Conservation (phyloP, 1,140 invertebrate genomes). For the Cydia fagiglandana region DNA sequence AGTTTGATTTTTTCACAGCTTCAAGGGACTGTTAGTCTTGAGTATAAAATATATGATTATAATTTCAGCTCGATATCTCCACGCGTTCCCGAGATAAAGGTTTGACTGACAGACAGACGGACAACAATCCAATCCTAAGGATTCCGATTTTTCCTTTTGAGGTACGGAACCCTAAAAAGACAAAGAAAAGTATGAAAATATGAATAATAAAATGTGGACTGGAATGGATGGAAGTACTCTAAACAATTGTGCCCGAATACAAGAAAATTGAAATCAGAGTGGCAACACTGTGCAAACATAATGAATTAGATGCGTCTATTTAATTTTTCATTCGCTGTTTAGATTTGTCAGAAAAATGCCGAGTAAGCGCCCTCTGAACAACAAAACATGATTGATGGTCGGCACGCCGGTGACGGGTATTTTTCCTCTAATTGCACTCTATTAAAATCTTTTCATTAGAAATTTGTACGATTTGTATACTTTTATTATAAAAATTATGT, state of each 20-base stretch:
- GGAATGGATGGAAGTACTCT: background rate
- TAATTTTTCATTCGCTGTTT: constrained; percentile 12
- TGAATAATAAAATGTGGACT: too few species aligned
- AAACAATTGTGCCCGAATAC: background rate
- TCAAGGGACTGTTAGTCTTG: too few species aligned
- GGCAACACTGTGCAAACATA: background rate
- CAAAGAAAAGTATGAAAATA: too few species aligned
- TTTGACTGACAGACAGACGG: too few species aligned
- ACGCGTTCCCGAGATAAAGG: too few species aligned
- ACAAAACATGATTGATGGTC: constrained; percentile 28
- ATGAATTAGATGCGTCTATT: constrained; percentile 4
- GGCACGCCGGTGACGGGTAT: constrained; percentile 13
- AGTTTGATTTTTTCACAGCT: too few species aligned
- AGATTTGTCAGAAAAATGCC: constrained; percentile 21
- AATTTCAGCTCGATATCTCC: too few species aligned
- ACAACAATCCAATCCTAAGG: too few species aligned
- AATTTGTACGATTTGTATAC: constrained; percentile 16
- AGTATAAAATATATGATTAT: too few species aligned
- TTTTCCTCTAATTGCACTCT: constrained; percentile 30
- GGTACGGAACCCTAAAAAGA: too few species aligned
- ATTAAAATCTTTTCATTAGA: constrained; percentile 27
- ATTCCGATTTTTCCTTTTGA: too few species aligned
- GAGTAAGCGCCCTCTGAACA: constrained; percentile 4
- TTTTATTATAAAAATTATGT: background rate
- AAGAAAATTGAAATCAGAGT: background rate